A percentile compares a stretch with the other conserved stretches of the same genome.
Conservation (phyloP, 2,113 vertebrate species). For the Heloderma charlesbogerti region DNA sequence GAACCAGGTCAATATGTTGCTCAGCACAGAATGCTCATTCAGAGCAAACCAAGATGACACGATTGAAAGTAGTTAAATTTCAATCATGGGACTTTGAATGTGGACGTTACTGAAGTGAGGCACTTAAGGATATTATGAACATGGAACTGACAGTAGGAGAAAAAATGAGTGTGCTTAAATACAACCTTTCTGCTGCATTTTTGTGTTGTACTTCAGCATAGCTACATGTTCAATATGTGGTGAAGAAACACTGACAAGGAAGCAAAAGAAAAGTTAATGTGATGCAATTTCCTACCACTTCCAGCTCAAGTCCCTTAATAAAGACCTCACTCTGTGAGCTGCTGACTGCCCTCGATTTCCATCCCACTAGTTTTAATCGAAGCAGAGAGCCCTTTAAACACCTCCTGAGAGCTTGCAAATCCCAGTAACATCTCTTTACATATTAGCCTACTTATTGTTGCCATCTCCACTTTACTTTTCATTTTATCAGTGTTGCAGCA, state of each 20-base stretch:
- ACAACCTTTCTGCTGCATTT: neutral
- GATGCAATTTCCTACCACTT: conserved; percentile 17
- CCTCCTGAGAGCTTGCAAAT: neutral
- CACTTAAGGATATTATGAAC: neutral
- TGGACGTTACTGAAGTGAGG: too few species aligned
- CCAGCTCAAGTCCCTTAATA: conserved; percentile 30
- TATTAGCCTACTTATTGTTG: neutral
- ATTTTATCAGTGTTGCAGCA: conserved; percentile 8
- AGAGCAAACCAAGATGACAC: neutral
- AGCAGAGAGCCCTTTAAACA: conserved; percentile 11
- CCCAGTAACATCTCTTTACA: neutral
- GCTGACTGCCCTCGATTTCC: neutral
- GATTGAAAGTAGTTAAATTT: neutral
- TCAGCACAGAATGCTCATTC: neutral
- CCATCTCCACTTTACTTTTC: neutral
- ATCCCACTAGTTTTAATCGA: conserved; percentile 13
- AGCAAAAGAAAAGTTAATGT: conserved; percentile 10
- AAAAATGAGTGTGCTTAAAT: neutral
- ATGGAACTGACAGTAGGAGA: neutral
- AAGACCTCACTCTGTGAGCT: neutral
- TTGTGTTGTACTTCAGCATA: neutral
- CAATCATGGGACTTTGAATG: neutral
- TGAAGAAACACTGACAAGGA: conserved; percentile 2
- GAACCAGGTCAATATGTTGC: neutral
- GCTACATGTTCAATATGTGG: neutral